Percentiles rank a stretch among this genome's conserved stretches.
Evolutionary conservation across 2,797 vertebrate genomes (phyloP).

Genomic region (Mormyrus proboscirostris): DNA sequence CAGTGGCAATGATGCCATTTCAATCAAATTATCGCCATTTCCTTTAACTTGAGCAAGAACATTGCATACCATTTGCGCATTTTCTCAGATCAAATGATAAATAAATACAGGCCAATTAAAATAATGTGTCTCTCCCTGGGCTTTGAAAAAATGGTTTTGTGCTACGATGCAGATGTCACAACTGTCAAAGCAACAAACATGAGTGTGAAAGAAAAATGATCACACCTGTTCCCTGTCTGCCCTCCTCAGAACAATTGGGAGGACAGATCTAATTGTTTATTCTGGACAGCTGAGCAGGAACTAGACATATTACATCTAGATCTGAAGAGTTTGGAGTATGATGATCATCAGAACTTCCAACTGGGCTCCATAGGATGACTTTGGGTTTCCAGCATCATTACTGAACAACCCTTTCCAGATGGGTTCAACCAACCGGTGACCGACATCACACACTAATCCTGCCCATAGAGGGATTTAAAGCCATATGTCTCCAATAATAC

Average conservation of each 20-base stretch:
- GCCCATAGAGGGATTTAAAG: background rate
- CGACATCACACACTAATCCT: background rate
- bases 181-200: background rate
- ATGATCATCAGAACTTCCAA: constrained; percentile 13
- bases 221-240: background rate
- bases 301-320: background rate
- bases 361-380: background rate
- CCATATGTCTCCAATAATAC: background rate
- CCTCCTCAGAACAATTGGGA: background rate
- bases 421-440: background rate
- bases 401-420: constrained; percentile 1
- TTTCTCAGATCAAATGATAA: background rate
- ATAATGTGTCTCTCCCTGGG: background rate
- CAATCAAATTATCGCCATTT: background rate
- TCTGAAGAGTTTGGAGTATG: background rate
- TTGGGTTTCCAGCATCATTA: background rate
- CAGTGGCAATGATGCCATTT: background rate
- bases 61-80: background rate
- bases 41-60: background rate
- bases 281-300: background rate
- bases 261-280: background rate
- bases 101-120: background rate
- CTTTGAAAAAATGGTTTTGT: background rate
- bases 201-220: background rate
- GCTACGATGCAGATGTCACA: no score